phyloP scores from a whole-genome alignment of 2,113 vertebrate genomes.

The Odontesthes bonariensis region DNA sequence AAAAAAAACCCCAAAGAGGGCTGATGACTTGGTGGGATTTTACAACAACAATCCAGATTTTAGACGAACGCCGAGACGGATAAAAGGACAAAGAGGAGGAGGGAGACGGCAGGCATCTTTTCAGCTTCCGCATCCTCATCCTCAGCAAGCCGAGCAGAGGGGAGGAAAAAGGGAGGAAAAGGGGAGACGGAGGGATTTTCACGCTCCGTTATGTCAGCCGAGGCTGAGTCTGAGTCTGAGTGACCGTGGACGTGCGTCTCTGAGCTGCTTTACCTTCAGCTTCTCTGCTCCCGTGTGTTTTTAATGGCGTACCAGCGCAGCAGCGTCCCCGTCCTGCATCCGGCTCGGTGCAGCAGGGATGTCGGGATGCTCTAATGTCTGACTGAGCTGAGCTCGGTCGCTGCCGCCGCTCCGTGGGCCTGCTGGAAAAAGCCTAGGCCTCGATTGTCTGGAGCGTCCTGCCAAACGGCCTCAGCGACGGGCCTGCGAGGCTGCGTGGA shows the following conservation, averaged over 20 bases:
- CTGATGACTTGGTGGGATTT: conserved; percentile 80
- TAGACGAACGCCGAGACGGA: conserved; percentile 37
- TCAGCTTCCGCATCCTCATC: conserved; percentile 50
- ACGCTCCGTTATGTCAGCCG: conserved; percentile 61
- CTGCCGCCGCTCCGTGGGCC: conserved; percentile 73
- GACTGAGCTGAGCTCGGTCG: conserved; percentile 72
- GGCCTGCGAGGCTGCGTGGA: conserved; percentile 60
- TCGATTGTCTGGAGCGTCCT: conserved; percentile 68
- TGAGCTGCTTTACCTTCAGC: conserved; percentile 51
- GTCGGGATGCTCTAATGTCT: conserved; percentile 76
- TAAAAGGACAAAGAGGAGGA: conserved; percentile 52
- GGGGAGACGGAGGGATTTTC: conserved; percentile 49
- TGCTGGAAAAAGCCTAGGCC: conserved; percentile 79
- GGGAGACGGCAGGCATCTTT: conserved; percentile 45
- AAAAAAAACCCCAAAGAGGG: conserved; percentile 64
- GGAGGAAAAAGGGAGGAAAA: conserved; percentile 47
- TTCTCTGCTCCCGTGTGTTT: conserved; percentile 38
- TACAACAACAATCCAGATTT: conserved; percentile 61
- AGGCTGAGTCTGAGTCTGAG: conserved; percentile 57
- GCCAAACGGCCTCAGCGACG: conserved; percentile 35
- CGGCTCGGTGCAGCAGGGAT: conserved; percentile 66
- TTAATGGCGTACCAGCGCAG: conserved; percentile 44
- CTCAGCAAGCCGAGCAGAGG: conserved; percentile 58
- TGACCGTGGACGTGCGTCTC: conserved; percentile 9
- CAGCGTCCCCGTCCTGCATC: conserved; percentile 51